Conservation (phyloP, 2,888 invertebrate genomes). For the Pachliopta kotzebuea region DNA sequence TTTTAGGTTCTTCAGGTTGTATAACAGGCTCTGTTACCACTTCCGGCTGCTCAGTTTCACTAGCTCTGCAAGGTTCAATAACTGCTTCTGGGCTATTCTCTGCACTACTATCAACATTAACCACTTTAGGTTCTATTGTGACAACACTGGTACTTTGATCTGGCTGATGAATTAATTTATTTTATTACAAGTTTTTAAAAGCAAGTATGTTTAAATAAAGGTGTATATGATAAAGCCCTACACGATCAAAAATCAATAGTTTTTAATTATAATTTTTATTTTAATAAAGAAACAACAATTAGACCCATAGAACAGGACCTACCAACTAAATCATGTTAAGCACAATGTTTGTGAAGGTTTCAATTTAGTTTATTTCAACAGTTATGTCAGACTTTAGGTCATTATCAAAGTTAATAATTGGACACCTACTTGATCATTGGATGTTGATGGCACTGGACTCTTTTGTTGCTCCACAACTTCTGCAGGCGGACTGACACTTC, state of each 20-base stretch:
- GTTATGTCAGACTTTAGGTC: not conserved
- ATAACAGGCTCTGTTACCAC: conserved; percentile 19
- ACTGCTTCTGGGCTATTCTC: conserved; percentile 65
- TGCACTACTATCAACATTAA: conserved; percentile 68
- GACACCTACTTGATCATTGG: conserved; percentile 51
- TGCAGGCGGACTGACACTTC: conserved; percentile 51
- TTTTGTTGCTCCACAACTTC: conserved; percentile 53
- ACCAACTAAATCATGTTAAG: too few species aligned
- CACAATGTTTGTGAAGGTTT: too few species aligned
- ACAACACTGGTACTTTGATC: conserved; percentile 11
- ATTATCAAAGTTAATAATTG: not conserved
- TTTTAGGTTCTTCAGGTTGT: conserved; percentile 31
- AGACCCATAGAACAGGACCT: too few species aligned
- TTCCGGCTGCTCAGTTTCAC: conserved; percentile 35
- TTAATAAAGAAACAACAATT: too few species aligned
- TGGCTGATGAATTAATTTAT: conserved; percentile 1
- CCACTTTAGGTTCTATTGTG: conserved; percentile 46
- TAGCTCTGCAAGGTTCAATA: conserved; percentile 57
- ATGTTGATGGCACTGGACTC: conserved; percentile 65
- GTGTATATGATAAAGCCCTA: too few species aligned
- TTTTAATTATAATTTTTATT: too few species aligned
- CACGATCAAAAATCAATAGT: too few species aligned
- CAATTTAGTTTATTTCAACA: not conserved
- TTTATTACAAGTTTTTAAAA: not conserved
- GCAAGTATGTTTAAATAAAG: not conserved